Percentiles rank a stretch among this genome's conserved stretches.
Conservation (phyloP, 2,113 vertebrate species). For the Actenoides lindsayi region DNA sequence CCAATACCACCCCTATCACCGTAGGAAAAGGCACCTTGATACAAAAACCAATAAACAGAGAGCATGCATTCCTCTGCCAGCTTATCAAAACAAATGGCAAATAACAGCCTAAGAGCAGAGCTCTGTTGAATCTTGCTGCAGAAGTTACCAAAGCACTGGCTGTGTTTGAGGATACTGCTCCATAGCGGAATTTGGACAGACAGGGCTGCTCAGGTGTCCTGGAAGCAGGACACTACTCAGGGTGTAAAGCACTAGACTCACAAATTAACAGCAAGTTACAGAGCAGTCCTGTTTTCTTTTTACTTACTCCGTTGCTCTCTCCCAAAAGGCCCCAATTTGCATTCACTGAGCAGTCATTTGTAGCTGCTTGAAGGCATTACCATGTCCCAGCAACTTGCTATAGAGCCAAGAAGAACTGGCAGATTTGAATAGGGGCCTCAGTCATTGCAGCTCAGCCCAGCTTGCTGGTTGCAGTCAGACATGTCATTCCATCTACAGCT, state of each 20-base stretch:
- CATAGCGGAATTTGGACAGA: neutral
- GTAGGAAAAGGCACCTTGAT: neutral
- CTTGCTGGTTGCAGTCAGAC: constrained; percentile 20
- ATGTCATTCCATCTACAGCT: constrained; percentile 27
- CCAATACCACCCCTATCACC: neutral
- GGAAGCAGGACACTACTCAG: neutral
- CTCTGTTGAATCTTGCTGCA: neutral
- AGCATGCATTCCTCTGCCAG: neutral
- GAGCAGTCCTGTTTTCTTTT: neutral
- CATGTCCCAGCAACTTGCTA: constrained; percentile 8
- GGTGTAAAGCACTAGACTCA: neutral
- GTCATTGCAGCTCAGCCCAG: neutral
- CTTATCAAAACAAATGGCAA: neutral
- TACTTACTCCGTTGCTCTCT: neutral
- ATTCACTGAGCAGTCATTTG: constrained; percentile 32
- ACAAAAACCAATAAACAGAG: neutral
- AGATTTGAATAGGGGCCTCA: constrained; percentile 49
- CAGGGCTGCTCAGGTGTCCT: neutral
- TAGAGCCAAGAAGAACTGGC: constrained; percentile 58
- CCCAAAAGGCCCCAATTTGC: constrained; percentile 30
- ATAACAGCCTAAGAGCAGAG: neutral
- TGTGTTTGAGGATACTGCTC: accelerated
- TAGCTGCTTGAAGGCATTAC: constrained; percentile 47
- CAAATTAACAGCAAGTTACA: neutral
- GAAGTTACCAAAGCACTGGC: neutral